Evolutionary conservation across 2,888 invertebrate species (phyloP), one percentile per base, ranked within the genome.

Genomic region (Apomyelois bistriatella): DNA sequence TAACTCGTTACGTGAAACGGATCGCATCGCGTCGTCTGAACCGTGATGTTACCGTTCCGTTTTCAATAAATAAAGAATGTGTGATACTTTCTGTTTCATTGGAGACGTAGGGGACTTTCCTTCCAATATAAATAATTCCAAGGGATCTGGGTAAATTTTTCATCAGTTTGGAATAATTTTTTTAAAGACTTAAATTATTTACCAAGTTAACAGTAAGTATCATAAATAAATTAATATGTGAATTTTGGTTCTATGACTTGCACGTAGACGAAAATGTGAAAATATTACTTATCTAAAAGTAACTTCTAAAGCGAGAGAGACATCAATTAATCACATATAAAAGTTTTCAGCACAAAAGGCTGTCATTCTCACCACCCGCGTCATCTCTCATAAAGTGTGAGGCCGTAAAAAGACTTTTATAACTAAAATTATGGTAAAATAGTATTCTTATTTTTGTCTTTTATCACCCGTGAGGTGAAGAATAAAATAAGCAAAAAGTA

Each of bases 1-100:
- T 69, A 62, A 65, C 58, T 62, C 60, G 57, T 53, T 62, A 60
- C 59, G 61, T 62, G 64, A 65, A 49, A 42, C 41, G 42, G 35
- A 42, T 42, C 40, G 10, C 35, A 49, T 40, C 13, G 16, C 35
- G 17, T 16, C 35, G 17, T 16, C 17, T 32, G 41, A 32, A 42
- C 30, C 17, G 41, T 35, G 16, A 50, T 50, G 32, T 17, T 41
- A 50, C 50, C 41, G 41, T 36, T 36, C 17, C 48, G n/a, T 28
- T 32, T 32, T 16, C 6, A 32, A 13, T 50, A 40, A 50, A 50
- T 50, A 50, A 50, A 50, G 41, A 50, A 50, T 50, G 50, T 15
- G 17, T 16, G 15, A 41, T 64, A 48, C 5, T 38, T 22, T 36
- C 35, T 40, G 12, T 35, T 41, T 47, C 30, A 3, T 47, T 28